Percentiles rank a stretch among this genome's conserved stretches.
Evolutionary conservation across 23 tunicate genomes (phyloP).

Genomic region (Halocynthia roretzi): DNA sequence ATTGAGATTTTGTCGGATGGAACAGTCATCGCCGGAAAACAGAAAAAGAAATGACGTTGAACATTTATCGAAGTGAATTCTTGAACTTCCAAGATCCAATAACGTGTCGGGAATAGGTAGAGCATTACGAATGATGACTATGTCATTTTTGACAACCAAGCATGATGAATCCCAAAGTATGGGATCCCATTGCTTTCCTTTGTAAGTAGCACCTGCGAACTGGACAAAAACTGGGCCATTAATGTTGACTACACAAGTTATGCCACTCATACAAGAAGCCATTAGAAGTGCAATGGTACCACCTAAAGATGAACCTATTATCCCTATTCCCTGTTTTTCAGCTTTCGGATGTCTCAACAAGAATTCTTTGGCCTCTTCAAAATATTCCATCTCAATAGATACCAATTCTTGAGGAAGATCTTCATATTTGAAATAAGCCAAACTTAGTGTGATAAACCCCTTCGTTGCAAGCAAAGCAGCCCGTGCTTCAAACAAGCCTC

Average conservation of each 20-base stretch:
- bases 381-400: constrained; percentile 10
- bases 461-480: constrained; percentile 8
- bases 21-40: not conserved
- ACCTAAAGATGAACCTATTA: constrained; percentile 1
- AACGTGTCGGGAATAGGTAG: not conserved
- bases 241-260: not conserved
- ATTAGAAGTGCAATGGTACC: not conserved
- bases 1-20: not conserved
- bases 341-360: not conserved
- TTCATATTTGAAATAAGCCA: not conserved
- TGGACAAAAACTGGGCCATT: too few species aligned
- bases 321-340: not conserved
- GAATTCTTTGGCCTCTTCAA: constrained; percentile 10
- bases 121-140: not conserved
- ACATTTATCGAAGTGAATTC: constrained; percentile 8
- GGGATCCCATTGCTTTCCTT: too few species aligned
- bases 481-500: not conserved
- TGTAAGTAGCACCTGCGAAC: too few species aligned
- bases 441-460: not conserved
- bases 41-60: constrained; percentile 11
- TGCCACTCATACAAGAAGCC: not conserved
- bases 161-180: too few species aligned
- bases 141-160: not conserved
- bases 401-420: constrained; percentile 2
- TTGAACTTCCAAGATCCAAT: not conserved